A percentile compares a stretch with the other conserved stretches of the same genome.
Evolutionary conservation across 2,797 vertebrate species (phyloP).

Genomic region (Natrix natrix): DNA sequence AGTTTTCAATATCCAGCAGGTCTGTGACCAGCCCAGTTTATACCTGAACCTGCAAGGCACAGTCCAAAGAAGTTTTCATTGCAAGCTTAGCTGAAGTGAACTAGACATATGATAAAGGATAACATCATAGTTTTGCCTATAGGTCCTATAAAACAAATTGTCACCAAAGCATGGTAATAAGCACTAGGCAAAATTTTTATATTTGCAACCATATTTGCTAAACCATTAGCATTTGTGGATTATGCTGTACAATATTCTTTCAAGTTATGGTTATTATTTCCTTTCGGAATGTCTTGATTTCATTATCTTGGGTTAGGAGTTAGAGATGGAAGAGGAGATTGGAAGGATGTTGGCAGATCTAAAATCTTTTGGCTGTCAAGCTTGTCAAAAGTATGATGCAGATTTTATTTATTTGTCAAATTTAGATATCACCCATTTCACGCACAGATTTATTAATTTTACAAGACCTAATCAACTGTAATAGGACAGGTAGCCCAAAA

Average conservation of each 20-base stretch:
- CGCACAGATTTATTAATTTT: constrained; percentile 63
- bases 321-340: neutral
- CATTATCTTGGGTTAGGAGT: constrained; percentile 35
- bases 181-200: neutral
- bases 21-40: neutral
- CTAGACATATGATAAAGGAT: neutral
- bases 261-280: constrained; percentile 42
- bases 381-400: constrained; percentile 60
- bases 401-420: constrained; percentile 13
- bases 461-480: constrained; percentile 59
- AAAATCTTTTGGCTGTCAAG: constrained; percentile 45
- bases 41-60: neutral
- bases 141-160: neutral
- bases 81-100: neutral
- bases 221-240: constrained; percentile 11
- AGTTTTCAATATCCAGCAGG: neutral
- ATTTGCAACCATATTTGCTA: constrained; percentile 18
- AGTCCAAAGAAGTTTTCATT: neutral
- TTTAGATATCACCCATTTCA: neutral
- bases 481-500: constrained; percentile 56
- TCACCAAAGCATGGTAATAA: neutral
- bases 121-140: too few relatives aligned
- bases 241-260: constrained; percentile 17
- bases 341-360: constrained; percentile 20
- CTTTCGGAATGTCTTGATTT: constrained; percentile 53